Evolutionary conservation across 2,888 invertebrate species (phyloP).

Genomic region (Microctonus hyperodae): DNA sequence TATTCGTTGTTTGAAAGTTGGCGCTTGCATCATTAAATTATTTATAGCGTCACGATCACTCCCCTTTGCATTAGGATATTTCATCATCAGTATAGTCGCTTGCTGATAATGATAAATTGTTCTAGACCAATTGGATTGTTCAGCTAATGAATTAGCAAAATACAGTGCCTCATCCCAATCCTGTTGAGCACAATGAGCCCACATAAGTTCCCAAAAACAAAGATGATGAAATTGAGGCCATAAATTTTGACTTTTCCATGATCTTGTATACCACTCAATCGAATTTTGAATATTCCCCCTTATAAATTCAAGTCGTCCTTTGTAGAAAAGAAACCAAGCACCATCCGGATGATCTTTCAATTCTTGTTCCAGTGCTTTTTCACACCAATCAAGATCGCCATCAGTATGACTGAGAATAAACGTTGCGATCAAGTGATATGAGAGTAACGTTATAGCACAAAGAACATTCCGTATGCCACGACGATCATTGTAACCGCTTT

Average conservation of each 20-base stretch:
- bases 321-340: conserved; percentile 91
- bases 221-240: conserved; percentile 94
- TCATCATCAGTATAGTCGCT: conserved; percentile 83
- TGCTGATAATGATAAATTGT: conserved; percentile 92
- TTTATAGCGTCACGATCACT: conserved; percentile 65
- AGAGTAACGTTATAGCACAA: conserved; percentile 84
- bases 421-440: conserved; percentile 85
- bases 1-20: conserved; percentile 84
- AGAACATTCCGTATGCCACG: conserved; percentile 84
- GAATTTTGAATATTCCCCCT: conserved; percentile 78
- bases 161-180: conserved; percentile 81
- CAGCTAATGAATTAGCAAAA: conserved; percentile 75
- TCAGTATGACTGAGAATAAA: conserved; percentile 83
- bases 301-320: conserved; percentile 84
- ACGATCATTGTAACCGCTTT: conserved; percentile 74
- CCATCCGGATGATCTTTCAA: conserved; percentile 81
- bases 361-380: conserved; percentile 77
- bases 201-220: conserved; percentile 94
- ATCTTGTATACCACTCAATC: conserved; percentile 78
- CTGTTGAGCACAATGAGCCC: conserved; percentile 79
- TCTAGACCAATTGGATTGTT: conserved; percentile 89
- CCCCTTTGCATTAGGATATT: conserved; percentile 60
- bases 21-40: conserved; percentile 78
- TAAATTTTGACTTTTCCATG: conserved; percentile 81
- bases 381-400: conserved; percentile 80